Base-by-base conservation (phyloP, 2,797 vertebrate genomes). In the Momotus momota region DNA sequence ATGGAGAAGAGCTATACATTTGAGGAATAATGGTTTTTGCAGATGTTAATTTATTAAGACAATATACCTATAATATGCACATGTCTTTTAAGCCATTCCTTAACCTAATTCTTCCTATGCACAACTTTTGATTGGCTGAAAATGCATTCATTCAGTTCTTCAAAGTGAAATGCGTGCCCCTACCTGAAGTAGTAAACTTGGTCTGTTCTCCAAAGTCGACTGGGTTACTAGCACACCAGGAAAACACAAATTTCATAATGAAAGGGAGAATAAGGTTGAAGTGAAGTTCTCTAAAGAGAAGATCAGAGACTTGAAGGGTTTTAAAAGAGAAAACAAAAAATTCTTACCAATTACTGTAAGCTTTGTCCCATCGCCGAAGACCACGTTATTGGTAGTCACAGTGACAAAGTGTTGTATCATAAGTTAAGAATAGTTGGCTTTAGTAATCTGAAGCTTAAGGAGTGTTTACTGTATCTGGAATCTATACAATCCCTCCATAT, bases 151-250 rank as follows among this genome's bases (percentile, higher is more conserved):
- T 62, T 69, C 60, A 10, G 7, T 41, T 65, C 22, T 71, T 12
- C 10, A 33, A 79, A 77, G n/a, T 54, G 14, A 60, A 81, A 48
- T 5, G 17, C 21, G 3, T 26, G 18, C 66, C 93, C 97, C 98
- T 96, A 98, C 97, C 97, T 23, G 97, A 81, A 88, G 96, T 95
- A 1, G 95, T 97, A 43, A 98, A 91, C 90, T 96, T 98, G 31
- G 96, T 98, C 57, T 98, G 94, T 6, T 75, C 14, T 22, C 98
- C 97, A 21, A 98, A 99, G 81, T 88, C 96, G 21, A 97, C 77
- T 79, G 95, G 83, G 2, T 95, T 96, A 40, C 96, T 97, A 77
- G n/a, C 97, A 98, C 97, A 98, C 83, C 60, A 80, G 89, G 55
- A 94, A 31, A 20, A 45, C 2, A 73, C 13, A 74, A 75, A 61